phyloP scores from a whole-genome alignment of 2,113 vertebrate species.

The Calyptommatus sinebrachiatus region DNA sequence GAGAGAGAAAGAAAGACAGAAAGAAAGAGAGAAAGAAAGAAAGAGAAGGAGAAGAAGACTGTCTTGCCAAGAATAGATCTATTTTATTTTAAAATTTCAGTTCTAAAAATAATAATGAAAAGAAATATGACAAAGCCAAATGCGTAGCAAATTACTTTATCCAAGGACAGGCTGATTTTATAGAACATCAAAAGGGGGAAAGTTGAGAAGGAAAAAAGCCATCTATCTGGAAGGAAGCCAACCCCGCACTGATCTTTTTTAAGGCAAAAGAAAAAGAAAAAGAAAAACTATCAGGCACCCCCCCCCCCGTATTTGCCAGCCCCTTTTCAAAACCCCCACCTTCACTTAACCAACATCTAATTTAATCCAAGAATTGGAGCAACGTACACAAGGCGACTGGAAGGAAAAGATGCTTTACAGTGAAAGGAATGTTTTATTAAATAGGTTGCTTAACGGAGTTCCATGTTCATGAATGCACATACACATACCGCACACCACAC shows the following conservation, averaged over 20 bases:
- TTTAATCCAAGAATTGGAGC: slow-evolving; percentile 35
- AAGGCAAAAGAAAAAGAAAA: slow-evolving; percentile 25
- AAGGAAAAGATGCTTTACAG: slow-evolving; percentile 21
- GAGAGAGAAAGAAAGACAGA: background rate
- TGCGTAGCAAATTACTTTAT: slow-evolving; percentile 43
- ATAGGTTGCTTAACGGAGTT: slow-evolving; percentile 55
- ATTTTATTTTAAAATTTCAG: slow-evolving; percentile 35
- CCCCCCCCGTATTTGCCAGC: background rate
- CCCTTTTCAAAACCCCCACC: background rate
- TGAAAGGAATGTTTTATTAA: slow-evolving; percentile 48
- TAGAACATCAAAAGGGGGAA: slow-evolving; percentile 41
- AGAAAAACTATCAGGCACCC: background rate
- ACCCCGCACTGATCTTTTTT: slow-evolving; percentile 56
- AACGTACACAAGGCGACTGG: slow-evolving; percentile 31
- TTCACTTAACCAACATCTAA: background rate
- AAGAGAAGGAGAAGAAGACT: background rate
- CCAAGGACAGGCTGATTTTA: slow-evolving; percentile 53
- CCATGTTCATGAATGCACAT: background rate
- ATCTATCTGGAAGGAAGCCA: slow-evolving; percentile 66
- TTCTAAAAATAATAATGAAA: background rate
- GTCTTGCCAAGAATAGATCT: background rate
- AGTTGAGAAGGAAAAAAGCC: slow-evolving; percentile 47
- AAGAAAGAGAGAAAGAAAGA: background rate
- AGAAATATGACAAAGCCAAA: slow-evolving; percentile 37
- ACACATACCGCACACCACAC: background rate